A percentile compares a stretch with the other conserved stretches of the same genome.
These are phyloP conservation scores for Sebastes iracundus DNA, from an alignment of 2,797 vertebrate genomes.

Conservation along the genomic window DNA sequence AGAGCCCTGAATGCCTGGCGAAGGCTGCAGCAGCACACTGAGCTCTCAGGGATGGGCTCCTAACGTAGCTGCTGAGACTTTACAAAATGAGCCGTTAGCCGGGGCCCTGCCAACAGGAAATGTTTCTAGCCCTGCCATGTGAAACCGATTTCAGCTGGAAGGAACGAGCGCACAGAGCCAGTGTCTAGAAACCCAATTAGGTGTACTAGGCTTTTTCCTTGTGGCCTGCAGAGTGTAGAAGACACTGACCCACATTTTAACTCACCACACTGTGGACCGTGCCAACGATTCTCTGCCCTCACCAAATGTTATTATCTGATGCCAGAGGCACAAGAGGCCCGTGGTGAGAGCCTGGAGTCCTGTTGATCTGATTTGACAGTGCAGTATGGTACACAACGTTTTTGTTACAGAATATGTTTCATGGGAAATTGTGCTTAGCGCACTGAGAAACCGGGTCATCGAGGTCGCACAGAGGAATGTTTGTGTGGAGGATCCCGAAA, in stretches of 20 bases:
- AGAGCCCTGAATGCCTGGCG: constrained; percentile 43
- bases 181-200: constrained; percentile 81
- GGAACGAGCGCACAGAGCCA: constrained; percentile 62
- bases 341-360: not conserved
- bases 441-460: constrained; percentile 23
- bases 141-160: constrained; percentile 80
- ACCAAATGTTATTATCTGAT: constrained; percentile 15
- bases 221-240: constrained; percentile 42
- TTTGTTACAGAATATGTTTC: constrained; percentile 22
- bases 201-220: constrained; percentile 68
- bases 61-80: constrained; percentile 61
- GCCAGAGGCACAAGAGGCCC: constrained; percentile 16
- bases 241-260: constrained; percentile 71
- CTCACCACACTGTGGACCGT: constrained; percentile 29
- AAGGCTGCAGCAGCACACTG: constrained; percentile 43
- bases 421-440: constrained; percentile 9
- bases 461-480: constrained; percentile 41
- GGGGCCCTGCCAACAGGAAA: constrained; percentile 76
- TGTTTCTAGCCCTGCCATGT: constrained; percentile 77
- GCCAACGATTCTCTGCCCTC: constrained; percentile 12
- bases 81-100: constrained; percentile 71
- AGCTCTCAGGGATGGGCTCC: constrained; percentile 49
- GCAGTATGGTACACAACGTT: not conserved
- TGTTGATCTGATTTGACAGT: constrained; percentile 6
- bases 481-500: constrained; percentile 29